Conservation (phyloP, 2,797 vertebrate species). For the Lindbergichthys nudifrons region DNA sequence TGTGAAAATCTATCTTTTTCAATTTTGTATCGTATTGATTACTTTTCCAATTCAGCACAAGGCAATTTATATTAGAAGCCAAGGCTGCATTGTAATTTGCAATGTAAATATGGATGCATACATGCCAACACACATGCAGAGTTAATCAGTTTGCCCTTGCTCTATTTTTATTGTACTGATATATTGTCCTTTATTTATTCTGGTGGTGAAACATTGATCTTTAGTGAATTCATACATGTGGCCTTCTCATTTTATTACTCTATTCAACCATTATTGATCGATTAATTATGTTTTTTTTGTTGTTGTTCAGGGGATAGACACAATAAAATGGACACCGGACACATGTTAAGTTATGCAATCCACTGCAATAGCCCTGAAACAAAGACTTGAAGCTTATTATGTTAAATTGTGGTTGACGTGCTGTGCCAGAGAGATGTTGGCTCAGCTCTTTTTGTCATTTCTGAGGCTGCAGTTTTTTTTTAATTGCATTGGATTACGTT, state of each 20-base stretch:
- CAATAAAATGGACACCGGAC: conserved; percentile 9
- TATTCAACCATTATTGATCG: conserved; percentile 27
- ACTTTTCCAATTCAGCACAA: background rate
- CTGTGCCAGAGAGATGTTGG: conserved; percentile 18
- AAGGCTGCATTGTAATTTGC: background rate
- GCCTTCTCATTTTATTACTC: conserved; percentile 17
- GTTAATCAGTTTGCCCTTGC: background rate
- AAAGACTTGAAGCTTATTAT: conserved; percentile 32
- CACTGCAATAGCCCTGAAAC: conserved; percentile 20
- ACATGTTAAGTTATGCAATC: conserved; percentile 20
- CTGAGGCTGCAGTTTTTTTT: conserved; percentile 4
- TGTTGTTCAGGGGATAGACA: background rate
- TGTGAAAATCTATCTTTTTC: background rate
- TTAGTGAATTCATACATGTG: conserved; percentile 14
- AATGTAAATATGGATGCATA: background rate
- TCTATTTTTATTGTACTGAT: background rate
- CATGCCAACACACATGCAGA: background rate
- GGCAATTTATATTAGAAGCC: background rate
- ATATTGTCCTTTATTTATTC: background rate
- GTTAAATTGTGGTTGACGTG: conserved; percentile 24
- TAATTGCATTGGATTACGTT: conserved; percentile 15
- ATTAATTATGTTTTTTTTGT: conserved; percentile 5
- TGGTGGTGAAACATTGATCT: background rate
- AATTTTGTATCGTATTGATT: background rate
- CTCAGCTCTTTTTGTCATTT: conserved; percentile 30